Conservation (phyloP, 2,113 vertebrate species). For the Pitta sordida region DNA sequence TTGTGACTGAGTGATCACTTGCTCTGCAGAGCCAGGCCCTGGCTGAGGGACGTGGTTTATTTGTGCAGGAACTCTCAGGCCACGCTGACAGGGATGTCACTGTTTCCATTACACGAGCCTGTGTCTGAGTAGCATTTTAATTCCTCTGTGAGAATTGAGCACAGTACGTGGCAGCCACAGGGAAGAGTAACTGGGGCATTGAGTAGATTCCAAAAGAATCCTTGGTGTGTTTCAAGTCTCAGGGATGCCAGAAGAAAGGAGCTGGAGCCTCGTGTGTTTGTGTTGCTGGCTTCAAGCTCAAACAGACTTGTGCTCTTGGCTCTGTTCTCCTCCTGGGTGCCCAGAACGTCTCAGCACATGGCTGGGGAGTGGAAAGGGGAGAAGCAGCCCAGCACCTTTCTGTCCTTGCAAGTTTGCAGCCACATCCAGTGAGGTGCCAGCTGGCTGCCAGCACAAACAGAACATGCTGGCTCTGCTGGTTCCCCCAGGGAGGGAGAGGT, state of each 20-base stretch:
- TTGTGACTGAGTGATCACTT: background rate
- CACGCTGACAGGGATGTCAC: background rate
- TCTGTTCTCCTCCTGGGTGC: background rate
- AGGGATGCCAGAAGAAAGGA: background rate
- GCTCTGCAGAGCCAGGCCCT: background rate
- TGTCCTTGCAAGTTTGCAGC: accelerated
- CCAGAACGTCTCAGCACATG: background rate
- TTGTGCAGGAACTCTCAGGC: background rate
- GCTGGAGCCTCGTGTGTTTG: background rate
- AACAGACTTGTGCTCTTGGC: no score
- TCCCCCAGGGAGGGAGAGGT: background rate
- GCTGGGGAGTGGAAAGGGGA: accelerated
- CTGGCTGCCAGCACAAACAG: background rate
- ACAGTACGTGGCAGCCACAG: background rate
- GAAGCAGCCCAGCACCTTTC: accelerated
- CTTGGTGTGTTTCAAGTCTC: background rate
- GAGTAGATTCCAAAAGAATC: background rate
- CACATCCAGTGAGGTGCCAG: accelerated
- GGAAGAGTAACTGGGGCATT: background rate
- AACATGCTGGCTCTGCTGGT: background rate
- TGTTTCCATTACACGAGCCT: background rate
- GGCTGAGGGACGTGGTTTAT: background rate
- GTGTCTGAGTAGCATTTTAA: background rate
- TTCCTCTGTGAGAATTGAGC: background rate
- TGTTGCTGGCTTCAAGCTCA: background rate